Conservation (phyloP, 30 jellyfish, hydroid and myxozoan species). For the Rhopilema esculentum region DNA sequence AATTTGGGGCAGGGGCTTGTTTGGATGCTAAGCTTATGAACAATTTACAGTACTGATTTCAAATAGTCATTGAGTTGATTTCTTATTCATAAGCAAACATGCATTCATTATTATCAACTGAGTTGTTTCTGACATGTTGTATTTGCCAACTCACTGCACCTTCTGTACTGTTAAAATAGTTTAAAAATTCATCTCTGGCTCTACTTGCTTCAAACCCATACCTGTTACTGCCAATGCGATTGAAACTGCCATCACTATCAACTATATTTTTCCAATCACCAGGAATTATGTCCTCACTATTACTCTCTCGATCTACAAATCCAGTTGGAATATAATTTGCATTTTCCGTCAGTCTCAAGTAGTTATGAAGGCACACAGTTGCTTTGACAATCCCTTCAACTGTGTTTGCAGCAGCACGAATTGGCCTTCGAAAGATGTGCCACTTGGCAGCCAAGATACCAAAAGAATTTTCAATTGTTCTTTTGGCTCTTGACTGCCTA, state of each 20-base stretch:
- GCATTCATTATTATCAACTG: too few relatives aligned
- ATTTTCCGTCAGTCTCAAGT: constrained; percentile 72
- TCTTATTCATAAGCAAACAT: too few relatives aligned
- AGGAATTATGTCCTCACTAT: background rate
- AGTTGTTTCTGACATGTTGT: constrained; percentile 41
- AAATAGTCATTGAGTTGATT: too few relatives aligned
- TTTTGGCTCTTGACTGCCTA: constrained; percentile 52
- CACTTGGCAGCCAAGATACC: constrained; percentile 63
- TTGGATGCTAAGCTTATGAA: too few relatives aligned
- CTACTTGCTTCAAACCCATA: too few relatives aligned
- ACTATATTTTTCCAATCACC: constrained; percentile 62
- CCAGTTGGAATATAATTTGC: constrained; percentile 67
- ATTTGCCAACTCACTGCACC: constrained; percentile 66
- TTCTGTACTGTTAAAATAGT: constrained; percentile 33
- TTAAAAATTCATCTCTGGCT: too few relatives aligned
- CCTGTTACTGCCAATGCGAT: too few relatives aligned
- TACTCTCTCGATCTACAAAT: constrained; percentile 52
- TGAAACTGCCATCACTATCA: constrained; percentile 8
- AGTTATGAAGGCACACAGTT: constrained; percentile 74
- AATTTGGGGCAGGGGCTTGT: too few relatives aligned
- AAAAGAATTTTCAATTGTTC: constrained; percentile 73
- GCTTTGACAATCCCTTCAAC: constrained; percentile 71
- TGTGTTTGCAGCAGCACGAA: constrained; percentile 57
- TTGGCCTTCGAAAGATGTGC: constrained; percentile 74
- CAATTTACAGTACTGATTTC: too few relatives aligned